Percentiles rank a stretch among this genome's conserved stretches.
These are phyloP conservation scores for Mormyrus iriodes DNA, from an alignment of 2,113 vertebrate species.

Conservation along the genomic window DNA sequence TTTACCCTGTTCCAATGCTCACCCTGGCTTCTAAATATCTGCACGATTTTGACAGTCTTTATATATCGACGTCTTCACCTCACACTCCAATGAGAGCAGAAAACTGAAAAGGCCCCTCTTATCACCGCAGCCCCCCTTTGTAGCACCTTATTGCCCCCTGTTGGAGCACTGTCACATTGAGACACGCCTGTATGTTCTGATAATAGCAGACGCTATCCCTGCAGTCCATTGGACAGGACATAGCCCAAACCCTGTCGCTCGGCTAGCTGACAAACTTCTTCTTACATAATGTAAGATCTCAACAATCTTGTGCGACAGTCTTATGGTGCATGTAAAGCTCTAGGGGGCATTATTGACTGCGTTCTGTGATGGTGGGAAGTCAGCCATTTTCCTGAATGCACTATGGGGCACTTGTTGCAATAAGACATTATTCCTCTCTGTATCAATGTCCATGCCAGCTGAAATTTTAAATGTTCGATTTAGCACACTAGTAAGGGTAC, in stretches of 20 bases:
- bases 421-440: background rate
- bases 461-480: background rate
- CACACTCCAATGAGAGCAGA: background rate
- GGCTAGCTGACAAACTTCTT: background rate
- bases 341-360: background rate
- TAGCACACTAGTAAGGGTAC: background rate
- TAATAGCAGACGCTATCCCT: background rate
- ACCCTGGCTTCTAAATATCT: background rate
- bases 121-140: background rate
- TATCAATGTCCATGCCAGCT: background rate
- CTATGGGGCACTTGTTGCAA: background rate
- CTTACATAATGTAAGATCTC: background rate
- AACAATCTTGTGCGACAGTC: background rate
- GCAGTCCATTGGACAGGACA: background rate
- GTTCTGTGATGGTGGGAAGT: background rate
- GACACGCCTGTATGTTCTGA: background rate
- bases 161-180: background rate
- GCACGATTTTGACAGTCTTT: background rate
- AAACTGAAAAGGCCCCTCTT: background rate
- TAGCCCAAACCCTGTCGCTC: background rate
- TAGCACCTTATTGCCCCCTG: background rate
- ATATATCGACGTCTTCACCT: background rate
- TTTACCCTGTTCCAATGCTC: background rate
- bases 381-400: background rate
- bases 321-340: background rate